These are phyloP conservation scores for Melipona beecheii DNA, from an alignment of 2,888 invertebrate species.

Conservation along the genomic window DNA sequence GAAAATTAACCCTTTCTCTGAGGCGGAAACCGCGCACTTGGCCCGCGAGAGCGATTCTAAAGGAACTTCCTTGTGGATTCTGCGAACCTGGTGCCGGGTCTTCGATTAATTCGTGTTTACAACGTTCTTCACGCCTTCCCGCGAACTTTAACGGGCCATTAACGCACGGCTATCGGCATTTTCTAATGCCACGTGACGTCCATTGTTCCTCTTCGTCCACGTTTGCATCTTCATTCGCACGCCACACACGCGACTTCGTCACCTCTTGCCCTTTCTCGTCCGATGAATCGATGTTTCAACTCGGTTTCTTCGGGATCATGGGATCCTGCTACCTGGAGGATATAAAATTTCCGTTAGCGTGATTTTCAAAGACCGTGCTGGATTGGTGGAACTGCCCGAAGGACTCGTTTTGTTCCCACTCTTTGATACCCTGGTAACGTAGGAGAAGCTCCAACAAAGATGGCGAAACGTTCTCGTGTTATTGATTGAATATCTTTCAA, in stretches of 20 bases:
- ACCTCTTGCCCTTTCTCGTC: neutral
- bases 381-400: neutral
- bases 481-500: no score
- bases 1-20: conserved; percentile 76
- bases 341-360: conserved; percentile 80
- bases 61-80: conserved; percentile 60
- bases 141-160: conserved; percentile 74
- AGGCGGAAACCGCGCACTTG: conserved; percentile 18
- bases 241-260: no score
- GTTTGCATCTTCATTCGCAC: conserved; percentile 11
- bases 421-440: neutral
- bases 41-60: no score
- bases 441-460: neutral
- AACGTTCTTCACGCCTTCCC: conserved; percentile 80
- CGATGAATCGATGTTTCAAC: neutral
- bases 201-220: conserved; percentile 15
- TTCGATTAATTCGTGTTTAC: conserved; percentile 82
- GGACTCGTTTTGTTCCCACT: conserved; percentile 11
- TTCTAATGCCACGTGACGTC: conserved; percentile 32
- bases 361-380: conserved; percentile 63
- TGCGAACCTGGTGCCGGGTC: conserved; percentile 73
- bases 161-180: conserved; percentile 66
- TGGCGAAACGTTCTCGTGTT: neutral
- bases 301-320: conserved; percentile 56
- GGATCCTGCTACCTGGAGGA: conserved; percentile 75